These are phyloP conservation scores for Shargacucullia verbasci DNA, from an alignment of 2,888 invertebrate genomes.

Conservation along the genomic window DNA sequence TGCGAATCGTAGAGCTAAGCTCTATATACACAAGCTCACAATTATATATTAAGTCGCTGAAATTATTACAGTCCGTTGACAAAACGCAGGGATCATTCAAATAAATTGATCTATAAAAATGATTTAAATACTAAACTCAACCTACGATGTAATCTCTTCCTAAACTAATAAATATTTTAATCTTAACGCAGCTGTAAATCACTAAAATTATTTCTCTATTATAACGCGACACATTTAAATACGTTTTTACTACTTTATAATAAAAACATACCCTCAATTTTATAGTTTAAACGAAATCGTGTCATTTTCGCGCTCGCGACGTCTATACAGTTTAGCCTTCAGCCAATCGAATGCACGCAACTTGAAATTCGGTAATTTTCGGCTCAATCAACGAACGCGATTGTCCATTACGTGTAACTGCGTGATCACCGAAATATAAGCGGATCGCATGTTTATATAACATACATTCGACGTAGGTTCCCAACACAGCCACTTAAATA, in stretches of 20 bases:
- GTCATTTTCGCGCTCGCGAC: slow-evolving; percentile 43
- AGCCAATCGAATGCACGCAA: slow-evolving; percentile 52
- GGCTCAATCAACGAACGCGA: slow-evolving; percentile 46
- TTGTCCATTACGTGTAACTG: slow-evolving; percentile 38
- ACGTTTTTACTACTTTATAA: slow-evolving; percentile 33
- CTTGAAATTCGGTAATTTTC: slow-evolving; percentile 49
- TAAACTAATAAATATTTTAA: slow-evolving; percentile 61
- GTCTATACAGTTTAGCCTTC: slow-evolving; percentile 30
- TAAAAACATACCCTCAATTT: slow-evolving; percentile 40
- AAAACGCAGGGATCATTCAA: slow-evolving; percentile 31
- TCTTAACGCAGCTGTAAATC: slow-evolving; percentile 56
- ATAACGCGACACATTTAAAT: slow-evolving; percentile 37
- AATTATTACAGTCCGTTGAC: slow-evolving; percentile 41
- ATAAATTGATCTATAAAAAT: slow-evolving; percentile 52
- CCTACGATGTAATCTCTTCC: slow-evolving; percentile 59
- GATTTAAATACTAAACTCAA: slow-evolving; percentile 43
- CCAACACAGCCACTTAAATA: slow-evolving; percentile 43
- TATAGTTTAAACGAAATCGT: slow-evolving; percentile 37
- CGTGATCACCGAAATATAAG: slow-evolving; percentile 36
- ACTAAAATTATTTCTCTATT: slow-evolving; percentile 51
- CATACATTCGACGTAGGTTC: slow-evolving; percentile 29
- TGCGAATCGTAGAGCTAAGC: slow-evolving; percentile 9
- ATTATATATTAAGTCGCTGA: slow-evolving; percentile 9
- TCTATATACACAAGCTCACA: slow-evolving; percentile 3
- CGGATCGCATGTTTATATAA: slow-evolving; percentile 49